Evolutionary conservation across 2,888 invertebrate species (phyloP), one percentile per base, ranked within the genome.

Genomic region (Pyrochroa serraticornis): DNA sequence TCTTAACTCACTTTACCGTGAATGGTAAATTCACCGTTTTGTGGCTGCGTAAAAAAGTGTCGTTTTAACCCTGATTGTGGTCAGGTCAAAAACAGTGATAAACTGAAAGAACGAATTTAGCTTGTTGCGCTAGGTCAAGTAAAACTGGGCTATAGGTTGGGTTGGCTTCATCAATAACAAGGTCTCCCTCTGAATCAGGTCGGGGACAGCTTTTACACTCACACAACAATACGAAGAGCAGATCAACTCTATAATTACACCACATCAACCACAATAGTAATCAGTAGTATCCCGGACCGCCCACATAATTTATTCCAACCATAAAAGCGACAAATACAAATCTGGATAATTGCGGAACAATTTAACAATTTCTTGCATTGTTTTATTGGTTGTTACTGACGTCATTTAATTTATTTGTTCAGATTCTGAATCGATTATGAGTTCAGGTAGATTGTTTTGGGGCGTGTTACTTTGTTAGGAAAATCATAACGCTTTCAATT

Each of bases 121-220:
- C 12, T 39, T 39, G 36, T 69, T 69, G 64, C 42, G 65, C 63
- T 65, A 67, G 66, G 67, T 69, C 69, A 68, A 67, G 67, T 68
- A 68, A 62, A 69, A 69, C 66, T 68, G 64, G 69, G 66, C 62
- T 64, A 22, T 22, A 65, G 64, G 63, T 42, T 55, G 48, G 49
- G 34, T 55, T 65, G 63, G 58, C 63, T 57, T 47, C 59, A 58
- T 57, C 54, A 54, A 66, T 66, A 64, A 68, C 66, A 65, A 68
- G 68, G 66, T 66, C 57, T 49, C 60, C 47, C 45, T 48, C 22
- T 52, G 49, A 68, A 61, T 57, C 55, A 55, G 67, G 67, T 66
- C 67, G 66, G 66, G 67, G 67, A 63, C 64, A 59, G 34, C 52
- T 58, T 60, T 59, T 48, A 36, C 52, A 48, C 43, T 53, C 48